phyloP scores from a whole-genome alignment of 2,113 vertebrate genomes.

The Microcebus griseorufus region DNA sequence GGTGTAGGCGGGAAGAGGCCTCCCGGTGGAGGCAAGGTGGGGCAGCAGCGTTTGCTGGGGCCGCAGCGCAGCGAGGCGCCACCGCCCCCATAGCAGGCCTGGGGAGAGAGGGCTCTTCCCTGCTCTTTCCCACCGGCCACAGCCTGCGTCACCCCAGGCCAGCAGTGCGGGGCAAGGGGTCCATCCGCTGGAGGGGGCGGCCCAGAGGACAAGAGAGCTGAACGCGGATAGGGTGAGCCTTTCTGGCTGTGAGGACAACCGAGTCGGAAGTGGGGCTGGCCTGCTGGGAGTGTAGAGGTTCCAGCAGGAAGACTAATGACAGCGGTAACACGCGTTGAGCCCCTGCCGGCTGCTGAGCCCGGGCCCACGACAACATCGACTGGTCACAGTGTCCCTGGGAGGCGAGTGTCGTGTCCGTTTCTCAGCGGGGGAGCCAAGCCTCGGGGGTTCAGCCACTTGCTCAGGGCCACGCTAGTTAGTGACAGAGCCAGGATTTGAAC shows the following conservation, averaged over 20 bases:
- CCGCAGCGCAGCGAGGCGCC: background rate
- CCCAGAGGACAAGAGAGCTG: background rate
- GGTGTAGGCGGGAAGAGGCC: background rate
- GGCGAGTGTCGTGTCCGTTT: background rate
- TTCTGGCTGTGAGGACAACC: background rate
- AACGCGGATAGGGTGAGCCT: background rate
- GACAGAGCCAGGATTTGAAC: background rate
- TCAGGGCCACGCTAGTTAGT: background rate
- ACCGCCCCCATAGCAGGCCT: background rate
- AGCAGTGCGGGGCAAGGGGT: background rate
- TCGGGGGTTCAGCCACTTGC: background rate
- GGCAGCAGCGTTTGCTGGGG: background rate
- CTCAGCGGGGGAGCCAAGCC: background rate
- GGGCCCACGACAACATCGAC: accelerated
- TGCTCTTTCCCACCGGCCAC: background rate
- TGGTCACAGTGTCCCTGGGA: background rate
- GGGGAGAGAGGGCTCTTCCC: background rate
- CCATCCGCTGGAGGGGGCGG: background rate
- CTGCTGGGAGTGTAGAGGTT: background rate
- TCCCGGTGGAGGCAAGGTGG: background rate
- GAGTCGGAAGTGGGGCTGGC: background rate
- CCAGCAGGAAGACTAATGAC: too few relatives aligned
- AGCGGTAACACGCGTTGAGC: accelerated
- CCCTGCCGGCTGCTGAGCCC: accelerated
- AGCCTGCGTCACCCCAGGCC: background rate